Conservation (phyloP, 2,113 vertebrate genomes). For the Zosterops japonicus region DNA sequence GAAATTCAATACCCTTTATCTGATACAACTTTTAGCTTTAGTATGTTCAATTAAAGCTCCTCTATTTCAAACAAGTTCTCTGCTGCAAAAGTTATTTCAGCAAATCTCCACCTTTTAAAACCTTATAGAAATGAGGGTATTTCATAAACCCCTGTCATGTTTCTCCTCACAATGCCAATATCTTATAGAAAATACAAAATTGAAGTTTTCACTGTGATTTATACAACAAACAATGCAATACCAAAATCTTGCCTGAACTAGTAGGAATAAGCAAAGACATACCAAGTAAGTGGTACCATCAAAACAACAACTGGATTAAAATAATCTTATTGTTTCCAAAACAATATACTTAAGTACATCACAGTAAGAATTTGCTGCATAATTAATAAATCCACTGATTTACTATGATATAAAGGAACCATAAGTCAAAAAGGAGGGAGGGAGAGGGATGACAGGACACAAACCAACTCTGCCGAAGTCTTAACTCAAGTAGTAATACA, state of each 20-base stretch:
- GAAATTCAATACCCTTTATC: not conserved
- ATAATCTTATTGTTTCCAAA: not conserved
- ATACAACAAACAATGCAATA: not conserved
- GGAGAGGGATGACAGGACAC: not conserved
- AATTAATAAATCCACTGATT: not conserved
- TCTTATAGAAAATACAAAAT: accelerated
- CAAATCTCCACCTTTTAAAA: not conserved
- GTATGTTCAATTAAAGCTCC: not conserved
- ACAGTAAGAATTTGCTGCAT: not conserved
- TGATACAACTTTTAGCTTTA: not conserved
- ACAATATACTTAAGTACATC: not conserved
- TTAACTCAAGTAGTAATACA: not conserved
- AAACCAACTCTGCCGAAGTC: not conserved
- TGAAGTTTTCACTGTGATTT: not conserved
- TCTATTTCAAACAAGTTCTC: not conserved
- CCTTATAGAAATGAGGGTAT: not conserved
- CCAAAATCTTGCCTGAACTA: not conserved
- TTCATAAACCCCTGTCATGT: not conserved
- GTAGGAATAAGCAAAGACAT: not conserved
- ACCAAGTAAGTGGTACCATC: not conserved
- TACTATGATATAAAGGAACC: not conserved
- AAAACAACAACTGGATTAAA: not conserved
- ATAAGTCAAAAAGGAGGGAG: accelerated
- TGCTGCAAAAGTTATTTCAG: not conserved
- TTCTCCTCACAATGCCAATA: not conserved